Conservation (phyloP, 2,888 invertebrate species). For the Aspidiotus destructor region DNA sequence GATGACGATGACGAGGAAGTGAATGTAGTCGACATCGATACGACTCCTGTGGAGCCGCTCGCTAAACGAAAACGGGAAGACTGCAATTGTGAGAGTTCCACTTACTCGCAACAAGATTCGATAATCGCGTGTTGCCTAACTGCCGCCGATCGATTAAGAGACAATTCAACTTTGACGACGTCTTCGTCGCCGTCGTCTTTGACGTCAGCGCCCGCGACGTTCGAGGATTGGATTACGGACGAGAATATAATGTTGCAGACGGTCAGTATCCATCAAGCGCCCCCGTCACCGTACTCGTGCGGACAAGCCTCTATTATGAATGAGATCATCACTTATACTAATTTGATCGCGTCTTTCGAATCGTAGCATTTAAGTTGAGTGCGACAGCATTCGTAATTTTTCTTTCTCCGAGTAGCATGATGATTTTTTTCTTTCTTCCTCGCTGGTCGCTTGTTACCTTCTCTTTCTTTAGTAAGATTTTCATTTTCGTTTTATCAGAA, state of each 20-base stretch:
- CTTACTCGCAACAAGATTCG: neutral
- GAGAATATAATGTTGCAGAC: constrained; percentile 29
- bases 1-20: constrained; percentile 50
- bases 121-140: constrained; percentile 1
- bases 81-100: constrained; percentile 25
- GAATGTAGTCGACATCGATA: constrained; percentile 42
- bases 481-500: no score
- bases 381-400: no score
- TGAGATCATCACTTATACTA: constrained; percentile 52
- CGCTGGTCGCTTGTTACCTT: neutral
- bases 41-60: constrained; percentile 6
- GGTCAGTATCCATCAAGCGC: constrained; percentile 26
- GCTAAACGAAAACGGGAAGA: constrained; percentile 28
- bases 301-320: constrained; percentile 58
- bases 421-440: neutral
- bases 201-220: neutral
- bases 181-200: constrained; percentile 14
- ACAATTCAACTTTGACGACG: constrained; percentile 12
- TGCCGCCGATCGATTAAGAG: constrained; percentile 37
- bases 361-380: constrained; percentile 42
- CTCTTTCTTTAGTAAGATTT: neutral
- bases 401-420: neutral
- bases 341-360: constrained; percentile 51
- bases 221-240: constrained; percentile 21
- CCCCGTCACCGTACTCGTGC: constrained; percentile 43